Evolutionary conservation across 1,140 invertebrate species (phyloP).

Genomic region (Muscidifurax raptorellus): DNA sequence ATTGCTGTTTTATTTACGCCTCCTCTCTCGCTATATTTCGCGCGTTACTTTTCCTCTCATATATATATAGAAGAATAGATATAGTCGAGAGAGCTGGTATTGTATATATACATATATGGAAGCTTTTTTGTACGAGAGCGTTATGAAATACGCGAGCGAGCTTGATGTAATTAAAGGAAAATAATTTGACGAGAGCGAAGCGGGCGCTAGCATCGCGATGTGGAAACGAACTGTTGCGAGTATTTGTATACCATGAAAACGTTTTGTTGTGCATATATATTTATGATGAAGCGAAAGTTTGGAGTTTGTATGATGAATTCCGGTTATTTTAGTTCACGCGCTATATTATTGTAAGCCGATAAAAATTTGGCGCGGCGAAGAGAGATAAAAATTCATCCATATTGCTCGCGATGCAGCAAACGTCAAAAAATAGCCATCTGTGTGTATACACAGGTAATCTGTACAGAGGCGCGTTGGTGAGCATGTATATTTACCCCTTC

Average conservation of each 20-base stretch:
- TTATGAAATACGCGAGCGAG: no score
- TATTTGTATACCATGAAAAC: background rate
- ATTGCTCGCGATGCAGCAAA: background rate
- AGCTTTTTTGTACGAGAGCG: no score
- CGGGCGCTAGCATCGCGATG: no score
- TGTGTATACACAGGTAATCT: background rate
- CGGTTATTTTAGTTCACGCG: no score
- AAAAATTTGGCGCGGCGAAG: background rate
- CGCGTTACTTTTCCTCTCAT: background rate
- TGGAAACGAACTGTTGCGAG: background rate
- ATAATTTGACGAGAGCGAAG: background rate
- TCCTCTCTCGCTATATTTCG: background rate
- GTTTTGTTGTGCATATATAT: no score
- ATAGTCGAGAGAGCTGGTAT: background rate
- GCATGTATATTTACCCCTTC: background rate
- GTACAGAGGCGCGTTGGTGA: background rate
- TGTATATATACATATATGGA: background rate
- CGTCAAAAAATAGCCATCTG: background rate
- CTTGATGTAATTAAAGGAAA: background rate
- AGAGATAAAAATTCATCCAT: background rate
- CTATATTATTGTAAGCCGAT: no score
- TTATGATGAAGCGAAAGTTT: no score
- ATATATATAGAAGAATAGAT: no score
- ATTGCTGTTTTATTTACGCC: constrained; percentile 63
- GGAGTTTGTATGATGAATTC: no score